phyloP scores from a whole-genome alignment of 2,888 invertebrate species.

The Ischnura elegans region DNA sequence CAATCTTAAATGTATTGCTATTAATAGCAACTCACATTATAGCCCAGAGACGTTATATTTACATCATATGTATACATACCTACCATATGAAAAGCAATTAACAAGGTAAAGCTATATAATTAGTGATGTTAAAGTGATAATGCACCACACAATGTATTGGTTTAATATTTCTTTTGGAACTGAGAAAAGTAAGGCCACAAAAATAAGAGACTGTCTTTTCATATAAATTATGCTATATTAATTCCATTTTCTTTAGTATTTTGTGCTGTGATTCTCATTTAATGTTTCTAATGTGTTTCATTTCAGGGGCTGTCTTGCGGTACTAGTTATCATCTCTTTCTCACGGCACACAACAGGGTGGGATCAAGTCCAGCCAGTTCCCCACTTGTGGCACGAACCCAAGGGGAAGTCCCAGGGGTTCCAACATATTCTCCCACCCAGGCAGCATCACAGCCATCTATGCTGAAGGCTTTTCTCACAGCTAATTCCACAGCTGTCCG shows the following conservation, averaged over 20 bases:
- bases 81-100: too few relatives aligned
- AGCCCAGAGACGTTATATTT: too few relatives aligned
- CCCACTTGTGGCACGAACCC: conserved; percentile 84
- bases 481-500: conserved; percentile 86
- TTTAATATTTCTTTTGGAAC: too few relatives aligned
- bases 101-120: too few relatives aligned
- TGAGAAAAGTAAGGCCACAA: too few relatives aligned
- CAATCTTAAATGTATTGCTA: too few relatives aligned
- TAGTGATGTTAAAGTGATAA: too few relatives aligned
- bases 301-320: conserved; percentile 83
- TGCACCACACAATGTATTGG: too few relatives aligned
- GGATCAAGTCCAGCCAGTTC: conserved; percentile 86
- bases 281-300: neutral
- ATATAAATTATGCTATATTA: neutral
- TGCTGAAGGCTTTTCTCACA: conserved; percentile 82
- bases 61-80: too few relatives aligned
- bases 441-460: conserved; percentile 76
- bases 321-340: conserved; percentile 85
- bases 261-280: neutral
- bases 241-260: neutral
- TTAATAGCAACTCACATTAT: too few relatives aligned
- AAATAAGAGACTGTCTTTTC: too few relatives aligned
- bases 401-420: conserved; percentile 86
- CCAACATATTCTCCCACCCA: conserved; percentile 76
- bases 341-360: conserved; percentile 86